These are phyloP conservation scores for Quadroppia sp. DNA, from an alignment of 2,888 invertebrate genomes.

Conservation along the genomic window DNA sequence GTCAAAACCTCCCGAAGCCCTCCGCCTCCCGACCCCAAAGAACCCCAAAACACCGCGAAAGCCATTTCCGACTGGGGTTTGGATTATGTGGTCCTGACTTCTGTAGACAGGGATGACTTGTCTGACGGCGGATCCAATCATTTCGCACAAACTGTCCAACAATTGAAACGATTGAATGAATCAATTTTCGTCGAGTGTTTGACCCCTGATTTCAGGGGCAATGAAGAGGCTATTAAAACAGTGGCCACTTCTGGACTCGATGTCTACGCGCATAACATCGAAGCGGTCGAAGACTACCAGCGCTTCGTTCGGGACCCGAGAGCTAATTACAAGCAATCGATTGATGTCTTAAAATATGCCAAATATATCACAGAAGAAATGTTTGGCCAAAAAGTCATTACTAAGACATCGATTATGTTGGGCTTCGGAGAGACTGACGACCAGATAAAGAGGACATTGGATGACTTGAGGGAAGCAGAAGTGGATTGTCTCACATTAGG, in stretches of 20 bases:
- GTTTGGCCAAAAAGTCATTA: constrained; percentile 61
- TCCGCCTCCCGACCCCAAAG: constrained; percentile 79
- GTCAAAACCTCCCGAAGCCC: constrained; percentile 91
- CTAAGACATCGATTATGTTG: constrained; percentile 97
- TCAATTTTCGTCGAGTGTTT: constrained; percentile 90
- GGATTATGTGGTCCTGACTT: constrained; percentile 95
- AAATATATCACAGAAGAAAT: constrained; percentile 60
- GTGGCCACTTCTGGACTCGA: constrained; percentile 81
- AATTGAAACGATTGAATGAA: constrained; percentile 77
- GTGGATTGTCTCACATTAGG: constrained; percentile 96
- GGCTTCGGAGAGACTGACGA: constrained; percentile 85
- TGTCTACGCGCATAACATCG: constrained; percentile 97
- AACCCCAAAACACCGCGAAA: constrained; percentile 85
- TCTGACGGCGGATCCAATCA: constrained; percentile 89
- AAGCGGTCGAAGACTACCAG: constrained; percentile 87
- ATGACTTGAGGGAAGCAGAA: constrained; percentile 70
- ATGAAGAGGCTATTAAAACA: constrained; percentile 65
- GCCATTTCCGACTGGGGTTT: constrained; percentile 93
- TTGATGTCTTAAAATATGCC: constrained; percentile 73
- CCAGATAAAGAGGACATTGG: constrained; percentile 78
- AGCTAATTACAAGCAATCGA: constrained; percentile 84
- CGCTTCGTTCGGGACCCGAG: constrained; percentile 82
- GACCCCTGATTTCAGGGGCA: constrained; percentile 91
- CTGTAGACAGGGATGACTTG: constrained; percentile 95
- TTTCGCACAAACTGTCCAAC: constrained; percentile 82